phyloP scores from a whole-genome alignment of 2,113 vertebrate species.

The Regulus satrapa region DNA sequence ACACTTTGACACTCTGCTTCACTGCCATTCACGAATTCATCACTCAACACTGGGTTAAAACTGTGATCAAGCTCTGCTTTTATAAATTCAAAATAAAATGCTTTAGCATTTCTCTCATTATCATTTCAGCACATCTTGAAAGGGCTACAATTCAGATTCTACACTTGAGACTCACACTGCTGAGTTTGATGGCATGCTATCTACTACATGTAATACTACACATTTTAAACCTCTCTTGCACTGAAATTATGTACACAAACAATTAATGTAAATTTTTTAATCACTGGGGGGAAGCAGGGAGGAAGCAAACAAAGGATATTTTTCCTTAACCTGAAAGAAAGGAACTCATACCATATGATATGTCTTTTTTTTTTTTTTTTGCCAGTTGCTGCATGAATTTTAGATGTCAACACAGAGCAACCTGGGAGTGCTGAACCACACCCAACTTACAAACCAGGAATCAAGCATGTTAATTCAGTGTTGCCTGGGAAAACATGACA shows the following conservation, averaged over 20 bases:
- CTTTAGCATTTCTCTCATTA: neutral
- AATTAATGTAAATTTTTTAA: neutral
- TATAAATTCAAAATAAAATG: neutral
- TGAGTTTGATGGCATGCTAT: neutral
- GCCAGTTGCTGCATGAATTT: neutral
- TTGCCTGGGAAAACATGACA: neutral
- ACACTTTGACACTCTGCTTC: neutral
- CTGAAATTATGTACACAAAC: neutral
- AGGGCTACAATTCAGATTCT: neutral
- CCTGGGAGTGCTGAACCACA: neutral
- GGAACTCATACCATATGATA: neutral
- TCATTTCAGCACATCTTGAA: neutral
- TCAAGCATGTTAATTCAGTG: neutral
- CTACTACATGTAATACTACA: neutral
- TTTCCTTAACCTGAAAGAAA: neutral
- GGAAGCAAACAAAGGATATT: neutral
- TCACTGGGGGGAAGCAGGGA: neutral
- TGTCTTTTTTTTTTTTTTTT: neutral
- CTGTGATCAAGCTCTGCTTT: neutral
- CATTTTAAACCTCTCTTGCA: neutral
- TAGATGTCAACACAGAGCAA: neutral
- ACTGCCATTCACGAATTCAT: neutral
- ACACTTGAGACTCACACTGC: neutral
- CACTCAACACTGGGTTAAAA: neutral
- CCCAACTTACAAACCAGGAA: neutral